Conservation (phyloP, 2,888 invertebrate genomes). For the Drosophila emarginata region DNA sequence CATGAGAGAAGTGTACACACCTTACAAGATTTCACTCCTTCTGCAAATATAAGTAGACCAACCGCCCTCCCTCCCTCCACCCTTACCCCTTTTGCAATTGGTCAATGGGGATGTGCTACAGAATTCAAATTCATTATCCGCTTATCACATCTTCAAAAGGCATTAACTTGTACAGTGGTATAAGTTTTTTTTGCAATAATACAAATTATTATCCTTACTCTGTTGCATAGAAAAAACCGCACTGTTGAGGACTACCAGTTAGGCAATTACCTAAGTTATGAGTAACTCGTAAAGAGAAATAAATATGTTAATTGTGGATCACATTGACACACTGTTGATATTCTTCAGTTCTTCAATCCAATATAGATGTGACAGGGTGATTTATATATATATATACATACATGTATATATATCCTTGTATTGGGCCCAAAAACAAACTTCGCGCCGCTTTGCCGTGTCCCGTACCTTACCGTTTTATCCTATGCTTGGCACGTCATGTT, state of each 20-base stretch:
- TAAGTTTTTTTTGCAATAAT: not conserved
- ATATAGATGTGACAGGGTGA: slow-evolving; percentile 64
- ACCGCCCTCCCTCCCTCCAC: not conserved
- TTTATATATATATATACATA: slow-evolving; percentile 42
- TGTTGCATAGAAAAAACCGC: too few relatives aligned
- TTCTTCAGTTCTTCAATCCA: slow-evolving; percentile 24
- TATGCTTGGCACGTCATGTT: slow-evolving; percentile 58
- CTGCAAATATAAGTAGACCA: too few relatives aligned
- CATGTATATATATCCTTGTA: not conserved
- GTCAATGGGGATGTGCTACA: slow-evolving; percentile 29
- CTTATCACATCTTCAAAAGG: slow-evolving; percentile 60
- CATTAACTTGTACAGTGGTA: slow-evolving; percentile 48
- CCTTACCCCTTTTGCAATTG: not conserved
- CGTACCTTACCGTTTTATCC: slow-evolving; percentile 1
- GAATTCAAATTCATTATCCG: slow-evolving; percentile 77
- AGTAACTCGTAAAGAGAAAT: too few relatives aligned
- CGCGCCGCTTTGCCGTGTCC: slow-evolving; percentile 2
- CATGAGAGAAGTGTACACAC: not conserved
- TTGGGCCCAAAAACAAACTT: slow-evolving; percentile 19
- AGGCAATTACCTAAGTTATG: not conserved
- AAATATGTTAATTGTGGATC: not conserved
- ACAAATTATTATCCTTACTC: too few relatives aligned
- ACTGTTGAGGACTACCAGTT: not conserved
- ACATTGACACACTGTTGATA: slow-evolving; percentile 17
- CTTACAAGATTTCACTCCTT: slow-evolving; percentile 11